Base-by-base conservation (phyloP, 1,140 invertebrate genomes). In the Drosophila pseudoobscura region DNA sequence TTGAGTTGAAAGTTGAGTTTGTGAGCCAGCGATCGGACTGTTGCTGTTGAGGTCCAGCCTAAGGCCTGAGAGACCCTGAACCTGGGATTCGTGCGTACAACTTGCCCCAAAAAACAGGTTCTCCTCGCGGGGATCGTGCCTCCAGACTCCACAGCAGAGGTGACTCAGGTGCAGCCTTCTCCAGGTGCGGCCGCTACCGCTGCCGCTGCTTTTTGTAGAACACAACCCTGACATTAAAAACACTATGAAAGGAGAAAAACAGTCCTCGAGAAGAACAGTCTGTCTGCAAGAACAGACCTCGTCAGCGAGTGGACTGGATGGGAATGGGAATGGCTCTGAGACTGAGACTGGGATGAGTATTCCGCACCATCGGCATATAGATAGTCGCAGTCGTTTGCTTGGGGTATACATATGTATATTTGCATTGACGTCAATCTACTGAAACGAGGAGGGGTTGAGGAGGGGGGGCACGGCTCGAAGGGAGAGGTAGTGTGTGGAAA, bases 361-460 rank as follows among this genome's bases (percentile, higher is more conserved):
- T 11, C 15, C 29, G n/a, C 46, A 39, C 51, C 51, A 50, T 57
- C 64, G 66, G 69, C 57, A 69, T 44, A 70, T 70, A 64, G 66
- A 70, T 69, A 50, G 60, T 62, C 51, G 45, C 59, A 29, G 20
- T 53, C 49, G 35, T 13, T 39, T 39, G 35, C 35, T 39, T 39
- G 39, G 17, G 22, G 51, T 41, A 53, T 53, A 20, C 20, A 70
- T 57, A 39, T 39, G 58, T 88, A 72, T 78, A 87, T 87, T 87
- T 87, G 83, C 83, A 87, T 87, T 87, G 83, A 87, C 83, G 83
- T 87, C 83, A 87, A 87, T 88, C 57, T 73, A 62, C 59, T 54
- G 62, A 24, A 9, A 31, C 46, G 51, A 31, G 56, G 52, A 20
- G 35, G 11, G 50, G 15, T 2, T 15, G 6, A 43, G 8, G 15